Evolutionary conservation across 2,797 vertebrate species (phyloP), one percentile per base, ranked within the genome.

Genomic region (Holocentrus rufus): DNA sequence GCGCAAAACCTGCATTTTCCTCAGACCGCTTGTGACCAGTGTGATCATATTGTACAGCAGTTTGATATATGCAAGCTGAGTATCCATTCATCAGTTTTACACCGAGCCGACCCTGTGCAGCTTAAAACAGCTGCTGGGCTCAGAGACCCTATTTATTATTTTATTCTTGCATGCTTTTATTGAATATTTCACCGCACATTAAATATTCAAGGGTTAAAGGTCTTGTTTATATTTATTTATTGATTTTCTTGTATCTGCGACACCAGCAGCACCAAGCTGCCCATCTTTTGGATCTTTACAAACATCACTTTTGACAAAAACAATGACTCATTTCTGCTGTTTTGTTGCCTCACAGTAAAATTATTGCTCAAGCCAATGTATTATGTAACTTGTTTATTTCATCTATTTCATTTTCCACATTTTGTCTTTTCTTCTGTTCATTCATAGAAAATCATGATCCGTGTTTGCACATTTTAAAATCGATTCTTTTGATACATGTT

Each of bases 261-360:
- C 65, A 18, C 74, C 63, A 54, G 9, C 59, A 23, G 9, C 30
- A 30, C 36, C 2, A 1, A 73, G 65, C 34, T 22, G 69, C 42
- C 54, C 20, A 61, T 73, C 18, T 36, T 30, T 59, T 36, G 11
- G 25, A 2, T 56, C 47, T 50, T 59, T 31, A 30, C 54, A 8
- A 31, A 61, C 53, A 47, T 17, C 15, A 55, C n/a, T 25, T 55
- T 7, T 56, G 23, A 31, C 15, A 69, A 70, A 60, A 44, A 50
- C n/a, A 49, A 5, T 68, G 54, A 77, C 57, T 81, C 23, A 75
- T 67, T 79, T 72, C 53, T 72, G 60, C 23, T 77, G 62, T 79
- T 83, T 74, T 59, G 73, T 69, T 59, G 49, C 70, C 52, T 73
- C 30, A 11, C 49, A 77, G 63, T 39, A 27, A 83, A 65, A 63